These are phyloP conservation scores for Propsilocerus akamusi DNA, from an alignment of 1,140 invertebrate genomes.

Conservation along the genomic window DNA sequence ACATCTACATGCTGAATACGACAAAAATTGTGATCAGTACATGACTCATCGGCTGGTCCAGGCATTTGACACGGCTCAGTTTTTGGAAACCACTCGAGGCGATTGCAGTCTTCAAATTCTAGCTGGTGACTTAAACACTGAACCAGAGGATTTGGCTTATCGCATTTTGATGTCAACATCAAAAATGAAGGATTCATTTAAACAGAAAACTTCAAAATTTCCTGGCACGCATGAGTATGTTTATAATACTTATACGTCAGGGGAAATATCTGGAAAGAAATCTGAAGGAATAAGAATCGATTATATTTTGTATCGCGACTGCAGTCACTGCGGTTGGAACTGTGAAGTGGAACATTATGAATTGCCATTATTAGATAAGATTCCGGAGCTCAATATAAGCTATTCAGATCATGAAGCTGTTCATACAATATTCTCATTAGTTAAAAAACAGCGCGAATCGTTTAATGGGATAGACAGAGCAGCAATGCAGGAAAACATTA, in stretches of 20 bases:
- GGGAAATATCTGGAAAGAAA: conserved; percentile 27
- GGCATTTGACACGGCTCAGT: conserved; percentile 86
- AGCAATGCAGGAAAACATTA: conserved; percentile 8
- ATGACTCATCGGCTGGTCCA: conserved; percentile 75
- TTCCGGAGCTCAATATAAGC: conserved; percentile 51
- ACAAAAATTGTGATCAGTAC: conserved; percentile 70
- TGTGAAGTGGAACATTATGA: conserved; percentile 39
- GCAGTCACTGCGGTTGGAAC: conserved; percentile 29
- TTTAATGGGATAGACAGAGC: conserved; percentile 2
- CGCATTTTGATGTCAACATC: conserved; percentile 21
- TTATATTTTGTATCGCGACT: conserved; percentile 60
- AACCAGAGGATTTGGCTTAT: conserved; percentile 72
- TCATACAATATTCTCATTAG: conserved; percentile 30
- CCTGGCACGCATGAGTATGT: conserved; percentile 59
- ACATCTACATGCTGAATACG: conserved; percentile 91
- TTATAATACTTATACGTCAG: conserved; percentile 63
- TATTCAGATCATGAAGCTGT: conserved; percentile 89
- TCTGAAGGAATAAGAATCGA: conserved; percentile 77
- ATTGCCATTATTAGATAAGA: conserved; percentile 49
- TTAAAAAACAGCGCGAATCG: conserved; percentile 6
- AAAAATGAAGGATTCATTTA: conserved; percentile 27
- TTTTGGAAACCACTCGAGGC: conserved; percentile 65
- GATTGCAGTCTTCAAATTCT: conserved; percentile 65
- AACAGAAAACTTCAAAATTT: conserved; percentile 11
- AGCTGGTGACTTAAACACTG: conserved; percentile 84